Evolutionary conservation across 2,797 vertebrate species (phyloP), one percentile per base, ranked within the genome.

Genomic region (Halcyon smyrnensis): DNA sequence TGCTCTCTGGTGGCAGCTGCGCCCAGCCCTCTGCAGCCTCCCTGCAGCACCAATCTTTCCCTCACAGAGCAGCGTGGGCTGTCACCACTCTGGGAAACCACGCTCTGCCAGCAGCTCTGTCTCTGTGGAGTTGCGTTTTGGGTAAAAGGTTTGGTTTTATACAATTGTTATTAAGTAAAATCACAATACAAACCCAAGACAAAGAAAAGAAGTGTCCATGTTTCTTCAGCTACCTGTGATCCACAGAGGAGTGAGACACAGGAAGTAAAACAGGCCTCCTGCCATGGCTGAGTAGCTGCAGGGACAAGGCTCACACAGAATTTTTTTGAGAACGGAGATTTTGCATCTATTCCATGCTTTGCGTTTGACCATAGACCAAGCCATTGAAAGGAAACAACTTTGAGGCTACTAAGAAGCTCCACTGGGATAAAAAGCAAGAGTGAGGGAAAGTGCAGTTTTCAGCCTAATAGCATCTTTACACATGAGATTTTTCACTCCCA

Each of bases 371-470:
- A 54, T 7, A 86, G 79, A 94, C 32, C 57, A 93, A 91, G 70
- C 39, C 64, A 95, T 9, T 74, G 86, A 95, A 90, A 92, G 12
- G 37, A 94, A 97, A 90, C 80, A 73, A 75, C 80, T 90, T 39
- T 65, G 87, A 97, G 92, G 79, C 73, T 89, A 48, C 92, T 91
- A 93, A 65, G 84, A 91, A 95, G 83, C 75, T 95, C 64, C 67
- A 77, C 81, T 56, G 81, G 78, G 78, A 96, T 64, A 89, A 91
- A 84, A 87, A 92, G 84, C 85, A 93, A 96, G 84, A 95, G 67
- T 5, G n/a, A 95, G 32, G 14, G 37, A 71, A 95, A 89, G 77
- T 82, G 80, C 70, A 70, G 67, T n/a, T 95, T 77, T 70, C 94
- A 92, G 93, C 77, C 90, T 74, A 84, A 96, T 1, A 41, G 53